Conservation (phyloP, 2,888 invertebrate genomes). For the Zygogramma bicolorata region DNA sequence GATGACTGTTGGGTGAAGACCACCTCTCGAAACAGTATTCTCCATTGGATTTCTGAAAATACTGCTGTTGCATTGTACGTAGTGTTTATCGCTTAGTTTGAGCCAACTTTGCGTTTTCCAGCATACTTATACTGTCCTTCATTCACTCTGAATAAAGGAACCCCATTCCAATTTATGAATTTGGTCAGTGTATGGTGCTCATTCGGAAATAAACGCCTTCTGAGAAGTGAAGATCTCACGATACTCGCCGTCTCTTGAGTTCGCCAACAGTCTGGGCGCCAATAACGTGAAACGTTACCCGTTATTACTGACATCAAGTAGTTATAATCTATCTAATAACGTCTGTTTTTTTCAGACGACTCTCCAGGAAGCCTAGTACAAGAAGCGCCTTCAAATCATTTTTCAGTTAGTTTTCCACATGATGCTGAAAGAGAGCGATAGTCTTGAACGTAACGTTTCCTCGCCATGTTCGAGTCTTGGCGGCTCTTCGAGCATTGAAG, state of each 20-base stretch:
- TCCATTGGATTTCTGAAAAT: too few relatives aligned
- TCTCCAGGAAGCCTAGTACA: slow-evolving; percentile 9
- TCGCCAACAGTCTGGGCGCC: slow-evolving; percentile 45
- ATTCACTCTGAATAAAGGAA: too few relatives aligned
- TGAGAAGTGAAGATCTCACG: slow-evolving; percentile 4
- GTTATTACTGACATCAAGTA: background rate
- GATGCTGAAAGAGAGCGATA: slow-evolving; percentile 79
- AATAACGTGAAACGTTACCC: slow-evolving; percentile 26
- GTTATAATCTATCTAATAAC: background rate
- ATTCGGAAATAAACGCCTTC: background rate
- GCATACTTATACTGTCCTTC: too few relatives aligned
- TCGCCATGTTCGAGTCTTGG: slow-evolving; percentile 66
- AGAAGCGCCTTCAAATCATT: background rate
- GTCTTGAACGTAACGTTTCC: slow-evolving; percentile 68
- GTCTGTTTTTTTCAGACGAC: slow-evolving; percentile 8
- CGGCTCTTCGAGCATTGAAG: slow-evolving; percentile 61
- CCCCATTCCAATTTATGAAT: too few relatives aligned
- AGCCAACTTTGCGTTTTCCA: too few relatives aligned
- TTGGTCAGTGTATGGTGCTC: background rate
- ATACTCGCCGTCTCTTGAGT: slow-evolving; percentile 14
- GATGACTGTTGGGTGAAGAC: too few relatives aligned
- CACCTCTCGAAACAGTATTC: too few relatives aligned
- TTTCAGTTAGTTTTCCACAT: slow-evolving; percentile 5
- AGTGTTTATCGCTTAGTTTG: too few relatives aligned
- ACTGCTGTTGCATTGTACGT: too few relatives aligned